These are phyloP conservation scores for Mesorhabditis belari DNA, from an alignment of 2,888 invertebrate genomes.

Conservation along the genomic window DNA sequence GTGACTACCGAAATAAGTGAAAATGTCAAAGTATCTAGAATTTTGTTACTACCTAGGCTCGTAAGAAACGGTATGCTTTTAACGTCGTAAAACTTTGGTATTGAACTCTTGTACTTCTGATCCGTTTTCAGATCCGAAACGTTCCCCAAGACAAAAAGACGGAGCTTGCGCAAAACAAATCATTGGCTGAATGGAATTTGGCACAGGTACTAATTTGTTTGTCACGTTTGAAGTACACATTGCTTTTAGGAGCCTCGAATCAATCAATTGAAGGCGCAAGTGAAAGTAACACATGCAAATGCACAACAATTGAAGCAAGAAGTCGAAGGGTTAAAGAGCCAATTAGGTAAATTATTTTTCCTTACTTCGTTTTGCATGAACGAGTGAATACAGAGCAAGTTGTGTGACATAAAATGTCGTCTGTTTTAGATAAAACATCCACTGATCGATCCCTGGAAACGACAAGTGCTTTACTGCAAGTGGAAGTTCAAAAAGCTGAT, in stretches of 20 bases:
- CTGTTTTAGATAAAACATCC: constrained; percentile 67
- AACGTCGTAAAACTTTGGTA: not conserved
- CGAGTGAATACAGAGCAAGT: too few relatives aligned
- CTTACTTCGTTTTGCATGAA: not conserved
- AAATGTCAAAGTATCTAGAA: not conserved
- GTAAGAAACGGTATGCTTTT: not conserved
- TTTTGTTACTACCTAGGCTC: not conserved
- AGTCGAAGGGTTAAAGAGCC: constrained; percentile 71
- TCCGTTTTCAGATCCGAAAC: constrained; percentile 66
- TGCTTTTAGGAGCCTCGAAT: constrained; percentile 2
- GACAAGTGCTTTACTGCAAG: constrained; percentile 77
- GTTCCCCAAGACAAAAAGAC: constrained; percentile 73
- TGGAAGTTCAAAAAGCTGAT: constrained; percentile 83
- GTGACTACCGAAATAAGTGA: not conserved
- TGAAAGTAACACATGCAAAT: constrained; percentile 59
- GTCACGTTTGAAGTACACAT: too few relatives aligned
- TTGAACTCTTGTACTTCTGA: not conserved
- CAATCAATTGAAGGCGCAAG: constrained; percentile 8
- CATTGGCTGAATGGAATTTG: constrained; percentile 82
- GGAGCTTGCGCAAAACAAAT: constrained; percentile 78
- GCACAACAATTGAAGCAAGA: constrained; percentile 52
- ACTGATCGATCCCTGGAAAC: constrained; percentile 75
- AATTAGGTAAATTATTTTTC: constrained; percentile 65
- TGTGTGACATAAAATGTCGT: not conserved
- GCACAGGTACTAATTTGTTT: constrained; percentile 59